Evolutionary conservation across 2,888 invertebrate genomes (phyloP).

Genomic region (Philaethria dido): DNA sequence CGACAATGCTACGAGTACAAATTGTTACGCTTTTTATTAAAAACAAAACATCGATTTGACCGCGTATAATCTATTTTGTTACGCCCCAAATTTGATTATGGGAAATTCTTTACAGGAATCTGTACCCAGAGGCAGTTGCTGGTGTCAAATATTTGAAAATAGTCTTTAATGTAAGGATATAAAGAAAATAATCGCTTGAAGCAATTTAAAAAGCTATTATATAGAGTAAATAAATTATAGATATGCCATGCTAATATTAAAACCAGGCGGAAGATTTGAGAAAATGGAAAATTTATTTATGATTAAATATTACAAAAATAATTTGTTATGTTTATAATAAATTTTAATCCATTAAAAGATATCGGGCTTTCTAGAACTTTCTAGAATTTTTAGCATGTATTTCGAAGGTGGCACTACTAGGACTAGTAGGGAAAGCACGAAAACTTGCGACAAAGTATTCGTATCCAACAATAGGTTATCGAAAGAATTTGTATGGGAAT

Average conservation of each 20-base stretch:
- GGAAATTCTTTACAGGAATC: conserved; percentile 44
- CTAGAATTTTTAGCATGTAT: too few relatives aligned
- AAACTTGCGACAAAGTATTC: too few relatives aligned
- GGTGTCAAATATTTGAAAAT: background rate
- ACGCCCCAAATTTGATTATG: conserved; percentile 49
- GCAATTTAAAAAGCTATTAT: background rate
- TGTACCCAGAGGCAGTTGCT: conserved; percentile 28
- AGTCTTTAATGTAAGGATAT: background rate
- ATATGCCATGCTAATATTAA: background rate
- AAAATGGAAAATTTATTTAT: too few relatives aligned
- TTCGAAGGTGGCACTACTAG: too few relatives aligned
- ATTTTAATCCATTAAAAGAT: too few relatives aligned
- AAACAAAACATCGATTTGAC: conserved; percentile 41
- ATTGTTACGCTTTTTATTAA: conserved; percentile 19
- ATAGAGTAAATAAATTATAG: conserved; percentile 17
- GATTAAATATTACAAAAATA: too few relatives aligned
- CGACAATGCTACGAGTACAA: background rate
- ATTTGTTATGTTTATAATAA: too few relatives aligned
- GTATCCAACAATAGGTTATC: too few relatives aligned
- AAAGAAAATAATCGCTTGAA: conserved; percentile 2
- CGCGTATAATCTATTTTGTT: conserved; percentile 44
- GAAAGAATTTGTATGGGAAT: too few relatives aligned
- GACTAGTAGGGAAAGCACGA: too few relatives aligned
- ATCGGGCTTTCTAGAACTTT: too few relatives aligned
- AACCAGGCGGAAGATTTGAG: background rate